Base-by-base conservation (phyloP, 2,113 vertebrate species). In the Mesoclemmys tuberculata region DNA sequence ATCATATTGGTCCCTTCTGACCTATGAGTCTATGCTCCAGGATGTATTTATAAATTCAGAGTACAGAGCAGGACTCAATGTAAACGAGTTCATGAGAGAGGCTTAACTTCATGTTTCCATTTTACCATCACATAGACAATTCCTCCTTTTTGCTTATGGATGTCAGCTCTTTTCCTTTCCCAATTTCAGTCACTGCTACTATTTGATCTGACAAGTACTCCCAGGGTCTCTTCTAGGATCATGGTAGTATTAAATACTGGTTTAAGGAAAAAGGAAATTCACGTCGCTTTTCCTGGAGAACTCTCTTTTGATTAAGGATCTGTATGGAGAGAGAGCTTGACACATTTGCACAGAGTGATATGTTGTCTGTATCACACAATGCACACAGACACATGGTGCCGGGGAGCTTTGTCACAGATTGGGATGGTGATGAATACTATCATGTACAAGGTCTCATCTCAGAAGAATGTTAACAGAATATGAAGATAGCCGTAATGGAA, bases 401-500 rank as follows among this genome's bases (percentile, higher is more conserved):
- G 29, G 56, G 24, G 56, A 58, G 13, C 56, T 58, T 27, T 6
- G 27, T 58, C 56, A 14, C 56, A 58, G 56, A 58, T 58, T 58
- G 27, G 27, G 27, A 58, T 58, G 27, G 56, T 87, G 35, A 82
- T 93, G 80, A 84, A 91, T 84, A 78, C 78, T 89, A 48, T 95
- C 78, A 92, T 88, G 89, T 95, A 11, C 3, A 41, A 38, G 88
- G 56, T 86, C 95, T 91, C 80, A 91, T 52, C 56, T 96, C 46
- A 89, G 52, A 79, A 84, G 71, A 88, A 88, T 78, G 74, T 85
- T 97, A 91, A 92, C 89, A 84, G 90, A 95, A 93, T 83, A 84
- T 82, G 89, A 93, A 95, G 86, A 94, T 91, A 1, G 1, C 52
- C 80, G 8, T 12, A 26, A 92, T 91, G 56, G 90, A 87, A 81